A percentile compares a stretch with the other conserved stretches of the same genome.
These are phyloP conservation scores for Homarus americanus DNA, from an alignment of 1,140 invertebrate genomes.

Conservation along the genomic window DNA sequence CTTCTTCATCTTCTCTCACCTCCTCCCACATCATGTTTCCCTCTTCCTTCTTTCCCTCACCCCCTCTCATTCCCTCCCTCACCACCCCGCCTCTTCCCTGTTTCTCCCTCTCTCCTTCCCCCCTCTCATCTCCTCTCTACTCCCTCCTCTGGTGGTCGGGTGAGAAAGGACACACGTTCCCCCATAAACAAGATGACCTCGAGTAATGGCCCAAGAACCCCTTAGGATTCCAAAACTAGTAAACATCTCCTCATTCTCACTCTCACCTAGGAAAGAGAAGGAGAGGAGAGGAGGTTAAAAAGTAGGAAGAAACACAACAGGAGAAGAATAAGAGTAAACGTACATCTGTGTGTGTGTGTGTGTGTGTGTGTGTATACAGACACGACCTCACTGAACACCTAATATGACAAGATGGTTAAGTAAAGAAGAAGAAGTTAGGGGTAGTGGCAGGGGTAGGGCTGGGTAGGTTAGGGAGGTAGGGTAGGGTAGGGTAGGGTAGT, in stretches of 20 bases:
- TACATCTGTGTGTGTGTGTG: no score
- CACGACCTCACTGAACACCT: no score
- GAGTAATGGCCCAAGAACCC: slow-evolving; percentile 2
- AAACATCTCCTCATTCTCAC: not conserved
- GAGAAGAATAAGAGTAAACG: not conserved
- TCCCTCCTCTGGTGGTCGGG: slow-evolving; percentile 6
- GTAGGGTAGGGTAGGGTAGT: no score
- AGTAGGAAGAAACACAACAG: not conserved
- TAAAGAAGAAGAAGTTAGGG: not conserved
- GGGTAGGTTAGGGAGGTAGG: no score
- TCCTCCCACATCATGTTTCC: not conserved
- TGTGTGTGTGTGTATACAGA: no score
- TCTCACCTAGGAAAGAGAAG: not conserved
- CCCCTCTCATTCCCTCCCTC: no score
- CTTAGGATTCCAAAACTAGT: slow-evolving; percentile 3
- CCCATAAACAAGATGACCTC: slow-evolving; percentile 32
- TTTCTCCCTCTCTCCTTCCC: not conserved
- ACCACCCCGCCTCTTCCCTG: no score
- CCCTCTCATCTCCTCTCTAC: not conserved
- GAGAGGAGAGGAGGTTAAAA: not conserved
- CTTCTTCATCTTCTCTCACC: not conserved
- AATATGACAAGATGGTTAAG: no score
- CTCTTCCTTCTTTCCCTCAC: not conserved
- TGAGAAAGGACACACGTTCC: slow-evolving; percentile 8
- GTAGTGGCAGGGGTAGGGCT: no score